A percentile compares a stretch with the other conserved stretches of the same genome.
phyloP scores from a whole-genome alignment of 2,888 invertebrate species.

The Ochropacha duplaris region DNA sequence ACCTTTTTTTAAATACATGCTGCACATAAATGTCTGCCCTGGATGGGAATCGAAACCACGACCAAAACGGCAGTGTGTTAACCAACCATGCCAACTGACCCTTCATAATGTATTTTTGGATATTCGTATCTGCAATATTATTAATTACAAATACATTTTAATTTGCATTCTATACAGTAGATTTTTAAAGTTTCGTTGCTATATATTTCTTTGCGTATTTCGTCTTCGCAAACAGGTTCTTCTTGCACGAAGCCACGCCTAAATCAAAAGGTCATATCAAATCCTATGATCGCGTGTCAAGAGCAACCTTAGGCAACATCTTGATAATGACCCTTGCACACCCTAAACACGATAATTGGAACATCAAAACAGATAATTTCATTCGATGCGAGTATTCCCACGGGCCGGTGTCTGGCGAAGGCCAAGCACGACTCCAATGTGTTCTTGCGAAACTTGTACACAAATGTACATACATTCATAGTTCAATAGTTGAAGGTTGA shows the following conservation, averaged over 20 bases:
- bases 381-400: constrained; percentile 1
- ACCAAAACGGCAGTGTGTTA: too few species aligned
- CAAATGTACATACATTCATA: background rate
- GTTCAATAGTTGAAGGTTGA: constrained; percentile 1
- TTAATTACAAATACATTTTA: too few species aligned
- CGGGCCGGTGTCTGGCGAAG: background rate
- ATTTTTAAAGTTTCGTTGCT: too few species aligned
- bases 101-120: too few species aligned
- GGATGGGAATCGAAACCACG: too few species aligned
- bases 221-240: too few species aligned
- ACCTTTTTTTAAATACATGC: too few species aligned
- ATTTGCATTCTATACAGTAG: too few species aligned
- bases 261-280: background rate
- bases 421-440: background rate
- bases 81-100: too few species aligned
- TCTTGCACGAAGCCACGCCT: background rate
- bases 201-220: too few species aligned
- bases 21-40: too few species aligned
- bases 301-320: background rate
- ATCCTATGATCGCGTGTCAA: constrained; percentile 1
- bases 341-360: constrained; percentile 4
- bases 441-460: constrained; percentile 1
- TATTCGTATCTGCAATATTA: too few species aligned
- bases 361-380: background rate
- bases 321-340: constrained; percentile 1